Percentiles rank a stretch among this genome's conserved stretches.
Evolutionary conservation across 2,888 invertebrate genomes (phyloP).

Genomic region (Pandemis heparana): DNA sequence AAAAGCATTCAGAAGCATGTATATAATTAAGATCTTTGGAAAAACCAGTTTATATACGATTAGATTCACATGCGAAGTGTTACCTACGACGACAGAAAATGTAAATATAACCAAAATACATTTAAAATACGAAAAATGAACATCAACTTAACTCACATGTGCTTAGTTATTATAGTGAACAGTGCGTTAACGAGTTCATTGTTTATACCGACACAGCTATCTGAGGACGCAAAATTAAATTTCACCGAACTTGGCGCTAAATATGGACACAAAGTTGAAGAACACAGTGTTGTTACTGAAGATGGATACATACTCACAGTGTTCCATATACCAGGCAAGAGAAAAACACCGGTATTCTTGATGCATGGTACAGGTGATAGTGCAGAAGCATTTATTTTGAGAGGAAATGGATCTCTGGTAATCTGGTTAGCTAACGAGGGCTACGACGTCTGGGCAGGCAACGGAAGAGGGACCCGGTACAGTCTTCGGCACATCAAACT

Average conservation of each 20-base stretch:
- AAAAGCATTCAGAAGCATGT: no score
- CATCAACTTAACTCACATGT: neutral
- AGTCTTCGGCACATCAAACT: neutral
- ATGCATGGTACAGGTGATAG: neutral
- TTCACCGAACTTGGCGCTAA: conserved; percentile 54
- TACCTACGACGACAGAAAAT: no score
- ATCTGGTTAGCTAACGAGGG: neutral
- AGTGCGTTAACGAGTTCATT: neutral
- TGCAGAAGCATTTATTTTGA: neutral
- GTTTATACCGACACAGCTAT: neutral
- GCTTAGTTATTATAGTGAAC: neutral
- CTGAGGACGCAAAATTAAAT: conserved; percentile 46
- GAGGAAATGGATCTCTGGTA: conserved; percentile 1
- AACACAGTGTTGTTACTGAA: conserved; percentile 35
- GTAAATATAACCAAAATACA: neutral
- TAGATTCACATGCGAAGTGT: no score
- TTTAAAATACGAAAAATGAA: neutral
- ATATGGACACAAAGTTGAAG: conserved; percentile 50
- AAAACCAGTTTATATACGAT: no score
- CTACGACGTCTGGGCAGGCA: conserved; percentile 1
- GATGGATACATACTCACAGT: conserved; percentile 5
- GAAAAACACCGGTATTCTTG: neutral
- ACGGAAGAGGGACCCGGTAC: conserved; percentile 4
- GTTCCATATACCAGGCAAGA: neutral
- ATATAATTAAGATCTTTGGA: no score